Evolutionary conservation across 2,797 vertebrate genomes (phyloP).

Genomic region (Meriones psammophilus): DNA sequence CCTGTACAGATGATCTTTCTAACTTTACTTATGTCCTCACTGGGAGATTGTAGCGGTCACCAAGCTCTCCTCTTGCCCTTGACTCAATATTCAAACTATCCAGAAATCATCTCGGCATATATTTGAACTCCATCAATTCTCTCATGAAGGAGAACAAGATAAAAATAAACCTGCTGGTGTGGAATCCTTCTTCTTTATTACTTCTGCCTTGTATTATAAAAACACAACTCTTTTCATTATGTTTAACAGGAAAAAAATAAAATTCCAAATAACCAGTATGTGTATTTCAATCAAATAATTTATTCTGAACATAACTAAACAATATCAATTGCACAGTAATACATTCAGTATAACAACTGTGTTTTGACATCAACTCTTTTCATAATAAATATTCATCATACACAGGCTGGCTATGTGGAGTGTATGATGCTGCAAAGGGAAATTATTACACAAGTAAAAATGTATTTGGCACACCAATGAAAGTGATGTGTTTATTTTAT

Average conservation of each 20-base stretch:
- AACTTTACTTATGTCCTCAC: background rate
- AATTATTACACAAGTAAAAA: background rate
- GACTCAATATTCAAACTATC: background rate
- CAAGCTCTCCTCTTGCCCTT: background rate
- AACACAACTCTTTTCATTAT: background rate
- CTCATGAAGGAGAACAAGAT: background rate
- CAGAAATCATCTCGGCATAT: background rate
- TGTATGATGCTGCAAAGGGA: background rate
- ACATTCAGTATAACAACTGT: background rate
- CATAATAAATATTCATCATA: background rate
- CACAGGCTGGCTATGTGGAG: background rate
- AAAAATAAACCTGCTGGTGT: background rate
- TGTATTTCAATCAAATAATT: background rate
- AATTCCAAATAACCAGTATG: background rate
- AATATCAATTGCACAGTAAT: background rate
- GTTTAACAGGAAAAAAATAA: background rate
- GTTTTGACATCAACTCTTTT: slow-evolving; percentile 1
- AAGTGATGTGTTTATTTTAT: background rate
- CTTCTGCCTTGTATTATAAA: background rate
- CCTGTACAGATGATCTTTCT: background rate
- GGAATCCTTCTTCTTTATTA: background rate
- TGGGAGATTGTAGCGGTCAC: background rate
- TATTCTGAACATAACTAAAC: background rate
- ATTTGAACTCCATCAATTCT: background rate
- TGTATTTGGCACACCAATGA: background rate